Evolutionary conservation across 1,140 invertebrate genomes (phyloP).

Genomic region (Prorops nasuta): DNA sequence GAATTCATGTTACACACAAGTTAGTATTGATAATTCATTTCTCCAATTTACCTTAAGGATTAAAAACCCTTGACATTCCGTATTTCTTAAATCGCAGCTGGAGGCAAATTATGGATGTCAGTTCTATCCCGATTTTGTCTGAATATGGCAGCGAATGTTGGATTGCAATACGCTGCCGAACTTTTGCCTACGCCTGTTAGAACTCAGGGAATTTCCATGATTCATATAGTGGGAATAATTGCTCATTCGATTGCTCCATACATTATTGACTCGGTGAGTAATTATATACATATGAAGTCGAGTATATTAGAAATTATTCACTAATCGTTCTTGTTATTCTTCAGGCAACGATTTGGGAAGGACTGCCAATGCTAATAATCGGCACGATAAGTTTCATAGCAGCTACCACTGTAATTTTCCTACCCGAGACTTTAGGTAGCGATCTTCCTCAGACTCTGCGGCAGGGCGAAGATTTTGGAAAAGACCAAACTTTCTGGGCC

Average conservation of each 20-base stretch:
- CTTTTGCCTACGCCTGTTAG: slow-evolving; percentile 64
- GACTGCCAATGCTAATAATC: slow-evolving; percentile 59
- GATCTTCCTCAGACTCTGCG: slow-evolving; percentile 69
- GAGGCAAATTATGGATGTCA: slow-evolving; percentile 46
- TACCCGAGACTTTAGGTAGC: slow-evolving; percentile 71
- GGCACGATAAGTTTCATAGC: slow-evolving; percentile 58
- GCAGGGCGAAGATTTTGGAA: slow-evolving; percentile 70
- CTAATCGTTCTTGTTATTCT: slow-evolving; percentile 34
- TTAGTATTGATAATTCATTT: slow-evolving; percentile 21
- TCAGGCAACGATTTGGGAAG: slow-evolving; percentile 61
- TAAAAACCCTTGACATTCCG: no score
- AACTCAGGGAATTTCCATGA: slow-evolving; percentile 62
- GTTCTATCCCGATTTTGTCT: slow-evolving; percentile 59
- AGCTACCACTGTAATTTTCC: slow-evolving; percentile 59
- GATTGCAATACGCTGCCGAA: slow-evolving; percentile 67
- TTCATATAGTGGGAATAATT: slow-evolving; percentile 63
- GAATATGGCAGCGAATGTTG: slow-evolving; percentile 65
- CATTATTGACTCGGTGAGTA: slow-evolving; percentile 68
- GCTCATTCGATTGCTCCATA: slow-evolving; percentile 69
- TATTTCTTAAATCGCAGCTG: no score
- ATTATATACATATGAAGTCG: not conserved
- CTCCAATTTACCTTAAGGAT: no score
- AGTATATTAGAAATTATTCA: slow-evolving; percentile 18
- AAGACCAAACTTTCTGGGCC: slow-evolving; percentile 60
- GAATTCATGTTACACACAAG: slow-evolving; percentile 44